Evolutionary conservation across 2,888 invertebrate genomes (phyloP).

Genomic region (Hemithea aestivaria): DNA sequence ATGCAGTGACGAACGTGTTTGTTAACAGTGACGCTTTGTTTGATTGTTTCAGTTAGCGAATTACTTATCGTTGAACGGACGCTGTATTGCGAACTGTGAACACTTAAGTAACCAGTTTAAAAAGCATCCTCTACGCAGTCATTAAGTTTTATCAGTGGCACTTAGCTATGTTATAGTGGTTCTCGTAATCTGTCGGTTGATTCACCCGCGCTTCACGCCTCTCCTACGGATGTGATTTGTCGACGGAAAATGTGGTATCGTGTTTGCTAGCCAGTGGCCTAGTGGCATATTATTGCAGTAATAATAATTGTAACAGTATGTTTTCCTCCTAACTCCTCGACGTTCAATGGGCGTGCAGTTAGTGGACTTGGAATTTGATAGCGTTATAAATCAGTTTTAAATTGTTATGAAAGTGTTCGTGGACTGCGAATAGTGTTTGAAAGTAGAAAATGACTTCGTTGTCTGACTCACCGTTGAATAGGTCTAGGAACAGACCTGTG

Average conservation of each 20-base stretch:
- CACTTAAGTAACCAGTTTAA: too few species aligned
- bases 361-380: conserved; percentile 16
- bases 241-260: conserved; percentile 74
- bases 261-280: conserved; percentile 53
- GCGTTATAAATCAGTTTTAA: conserved; percentile 18
- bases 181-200: conserved; percentile 62
- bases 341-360: conserved; percentile 43
- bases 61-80: conserved; percentile 60
- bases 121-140: conserved; percentile 13
- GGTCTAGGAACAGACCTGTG: conserved; percentile 65
- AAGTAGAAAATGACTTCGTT: conserved; percentile 64
- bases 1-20: conserved; percentile 62
- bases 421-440: conserved; percentile 23
- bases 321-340: conserved; percentile 66
- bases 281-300: conserved; percentile 53
- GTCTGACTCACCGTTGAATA: conserved; percentile 61
- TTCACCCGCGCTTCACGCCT: conserved; percentile 57
- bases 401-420: conserved; percentile 24
- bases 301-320: conserved; percentile 66
- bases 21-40: conserved; percentile 55
- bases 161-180: conserved; percentile 46
- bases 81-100: conserved; percentile 39
- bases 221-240: conserved; percentile 77
- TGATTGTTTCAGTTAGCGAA: conserved; percentile 67
- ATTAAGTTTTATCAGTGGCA: conserved; percentile 58